phyloP scores from a whole-genome alignment of 2,797 vertebrate genomes.

The Aphelocoma californica region DNA sequence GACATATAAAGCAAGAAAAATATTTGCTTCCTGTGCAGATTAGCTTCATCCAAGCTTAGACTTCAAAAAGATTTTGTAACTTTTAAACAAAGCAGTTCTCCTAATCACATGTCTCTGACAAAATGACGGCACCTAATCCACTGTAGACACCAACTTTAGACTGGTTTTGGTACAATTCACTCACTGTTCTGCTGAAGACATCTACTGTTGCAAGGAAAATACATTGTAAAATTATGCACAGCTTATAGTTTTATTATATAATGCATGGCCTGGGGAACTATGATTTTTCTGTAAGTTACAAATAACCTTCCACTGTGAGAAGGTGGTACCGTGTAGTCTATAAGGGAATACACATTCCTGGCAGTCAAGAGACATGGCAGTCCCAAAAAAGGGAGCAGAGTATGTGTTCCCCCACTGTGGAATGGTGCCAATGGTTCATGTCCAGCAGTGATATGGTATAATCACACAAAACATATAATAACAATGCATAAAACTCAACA shows the following conservation, averaged over 20 bases:
- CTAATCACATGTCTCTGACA: neutral
- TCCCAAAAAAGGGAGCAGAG: neutral
- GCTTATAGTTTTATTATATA: neutral
- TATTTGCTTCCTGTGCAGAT: conserved; percentile 26
- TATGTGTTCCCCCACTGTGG: neutral
- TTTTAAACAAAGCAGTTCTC: conserved; percentile 27
- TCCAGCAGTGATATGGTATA: neutral
- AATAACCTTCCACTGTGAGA: neutral
- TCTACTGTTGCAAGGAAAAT: neutral
- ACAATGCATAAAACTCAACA: neutral
- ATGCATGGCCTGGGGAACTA: neutral
- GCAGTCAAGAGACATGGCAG: neutral
- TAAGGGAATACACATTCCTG: neutral
- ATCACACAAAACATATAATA: neutral
- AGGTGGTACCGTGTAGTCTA: neutral
- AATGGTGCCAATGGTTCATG: neutral
- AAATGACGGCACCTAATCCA: conserved; percentile 12
- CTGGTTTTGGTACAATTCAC: neutral
- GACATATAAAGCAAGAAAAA: neutral
- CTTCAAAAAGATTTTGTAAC: conserved; percentile 39
- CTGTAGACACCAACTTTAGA: neutral
- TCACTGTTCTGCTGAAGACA: neutral
- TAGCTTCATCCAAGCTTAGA: conserved; percentile 18
- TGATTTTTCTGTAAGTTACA: neutral
- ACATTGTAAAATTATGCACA: neutral